phyloP scores from a whole-genome alignment of 2,113 vertebrate genomes.

The Atlantisia rogersi region DNA sequence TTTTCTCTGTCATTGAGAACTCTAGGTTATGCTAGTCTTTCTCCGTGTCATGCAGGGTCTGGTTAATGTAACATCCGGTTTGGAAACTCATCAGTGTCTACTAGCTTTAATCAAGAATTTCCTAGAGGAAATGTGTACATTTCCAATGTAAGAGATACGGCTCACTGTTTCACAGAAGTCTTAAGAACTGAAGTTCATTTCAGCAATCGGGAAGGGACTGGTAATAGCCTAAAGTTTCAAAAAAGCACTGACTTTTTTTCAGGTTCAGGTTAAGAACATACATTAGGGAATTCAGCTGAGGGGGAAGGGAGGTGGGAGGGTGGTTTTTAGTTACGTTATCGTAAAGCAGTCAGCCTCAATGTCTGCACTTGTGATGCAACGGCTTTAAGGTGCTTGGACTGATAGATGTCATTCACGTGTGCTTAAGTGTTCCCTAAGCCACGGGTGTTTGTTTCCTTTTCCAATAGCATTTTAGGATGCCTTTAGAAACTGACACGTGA shows the following conservation, averaged over 20 bases:
- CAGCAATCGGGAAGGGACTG: neutral
- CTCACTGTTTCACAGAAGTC: neutral
- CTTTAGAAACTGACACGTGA: neutral
- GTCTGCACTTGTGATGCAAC: neutral
- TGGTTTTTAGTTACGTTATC: neutral
- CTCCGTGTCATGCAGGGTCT: neutral
- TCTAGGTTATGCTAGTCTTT: neutral
- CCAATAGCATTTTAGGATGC: neutral
- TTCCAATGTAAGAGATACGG: neutral
- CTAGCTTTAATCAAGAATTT: neutral
- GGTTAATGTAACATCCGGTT: neutral
- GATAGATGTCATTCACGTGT: neutral
- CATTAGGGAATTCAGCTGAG: accelerated
- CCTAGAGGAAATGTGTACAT: neutral
- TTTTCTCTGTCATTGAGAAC: neutral
- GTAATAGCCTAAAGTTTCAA: neutral
- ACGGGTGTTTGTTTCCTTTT: neutral
- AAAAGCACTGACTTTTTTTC: neutral
- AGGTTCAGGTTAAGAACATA: neutral
- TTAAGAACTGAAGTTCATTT: neutral
- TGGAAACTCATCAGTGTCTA: neutral
- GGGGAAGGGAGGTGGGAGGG: too few relatives aligned
- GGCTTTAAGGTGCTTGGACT: neutral
- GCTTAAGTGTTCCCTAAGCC: neutral
- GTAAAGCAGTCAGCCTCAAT: neutral